phyloP scores from a whole-genome alignment of 2,797 vertebrate species.

The Lateolabrax maculatus region DNA sequence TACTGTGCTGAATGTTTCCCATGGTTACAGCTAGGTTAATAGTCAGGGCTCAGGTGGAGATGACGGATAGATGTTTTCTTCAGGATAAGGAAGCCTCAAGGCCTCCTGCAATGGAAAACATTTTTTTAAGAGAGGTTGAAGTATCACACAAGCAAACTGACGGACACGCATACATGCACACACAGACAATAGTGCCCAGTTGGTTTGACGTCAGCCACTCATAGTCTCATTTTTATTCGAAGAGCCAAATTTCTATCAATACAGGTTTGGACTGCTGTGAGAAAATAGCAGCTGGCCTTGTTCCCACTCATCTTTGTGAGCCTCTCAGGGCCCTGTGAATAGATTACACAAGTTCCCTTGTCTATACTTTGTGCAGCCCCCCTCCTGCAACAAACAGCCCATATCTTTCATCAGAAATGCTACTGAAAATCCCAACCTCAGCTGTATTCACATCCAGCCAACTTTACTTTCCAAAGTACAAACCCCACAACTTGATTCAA shows the following conservation, averaged over 20 bases:
- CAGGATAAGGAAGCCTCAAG: constrained; percentile 57
- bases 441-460: constrained; percentile 61
- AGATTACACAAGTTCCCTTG: constrained; percentile 87
- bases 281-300: constrained; percentile 78
- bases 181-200: constrained; percentile 49
- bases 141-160: constrained; percentile 46
- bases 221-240: constrained; percentile 67
- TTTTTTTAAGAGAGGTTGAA: constrained; percentile 45
- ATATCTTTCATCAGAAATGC: constrained; percentile 65
- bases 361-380: constrained; percentile 70
- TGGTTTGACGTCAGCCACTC: constrained; percentile 74
- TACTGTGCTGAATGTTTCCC: constrained; percentile 55
- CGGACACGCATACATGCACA: constrained; percentile 27
- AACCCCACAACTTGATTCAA: constrained; percentile 48
- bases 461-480: constrained; percentile 44
- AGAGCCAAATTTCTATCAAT: constrained; percentile 77
- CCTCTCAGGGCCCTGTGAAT: constrained; percentile 80
- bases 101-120: constrained; percentile 57
- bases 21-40: constrained; percentile 66
- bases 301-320: constrained; percentile 79
- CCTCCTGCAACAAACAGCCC: constrained; percentile 74
- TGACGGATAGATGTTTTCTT: constrained; percentile 57
- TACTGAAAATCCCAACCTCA: constrained; percentile 58
- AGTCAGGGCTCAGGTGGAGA: constrained; percentile 63
- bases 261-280: constrained; percentile 72